phyloP scores from a whole-genome alignment of 2,888 invertebrate species.

The Drosophila diplacantha region DNA sequence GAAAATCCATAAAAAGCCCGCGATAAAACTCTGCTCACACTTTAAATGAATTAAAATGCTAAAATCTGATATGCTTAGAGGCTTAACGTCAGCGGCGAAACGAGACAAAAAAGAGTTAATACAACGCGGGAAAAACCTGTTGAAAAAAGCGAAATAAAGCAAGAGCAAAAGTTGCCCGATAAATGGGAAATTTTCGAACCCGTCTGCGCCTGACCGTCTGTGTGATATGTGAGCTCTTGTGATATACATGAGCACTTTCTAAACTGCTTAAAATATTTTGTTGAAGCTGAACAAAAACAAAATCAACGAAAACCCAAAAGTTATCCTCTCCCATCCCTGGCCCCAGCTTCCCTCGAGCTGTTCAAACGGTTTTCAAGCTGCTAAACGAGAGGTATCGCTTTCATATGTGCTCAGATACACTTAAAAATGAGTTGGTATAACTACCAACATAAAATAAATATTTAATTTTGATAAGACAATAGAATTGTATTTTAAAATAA shows the following conservation, averaged over 20 bases:
- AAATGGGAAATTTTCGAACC: slow-evolving; percentile 7
- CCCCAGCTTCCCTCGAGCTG: slow-evolving; percentile 6
- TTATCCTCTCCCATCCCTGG: slow-evolving; percentile 25
- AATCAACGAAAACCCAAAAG: slow-evolving; percentile 59
- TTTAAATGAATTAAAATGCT: slow-evolving; percentile 49
- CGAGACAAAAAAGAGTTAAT: neutral
- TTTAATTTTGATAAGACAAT: too few relatives aligned
- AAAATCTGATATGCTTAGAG: slow-evolving; percentile 48
- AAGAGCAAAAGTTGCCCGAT: slow-evolving; percentile 54
- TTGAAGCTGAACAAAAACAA: slow-evolving; percentile 57
- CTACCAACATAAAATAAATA: too few relatives aligned
- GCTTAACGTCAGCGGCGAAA: slow-evolving; percentile 32
- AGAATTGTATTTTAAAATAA: neutral
- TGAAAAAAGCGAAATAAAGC: slow-evolving; percentile 16
- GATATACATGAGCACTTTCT: slow-evolving; percentile 50
- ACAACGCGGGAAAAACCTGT: neutral
- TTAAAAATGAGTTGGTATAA: neutral
- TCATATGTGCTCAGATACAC: slow-evolving; percentile 24
- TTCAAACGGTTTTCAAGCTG: slow-evolving; percentile 58
- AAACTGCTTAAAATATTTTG: slow-evolving; percentile 72
- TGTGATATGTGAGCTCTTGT: slow-evolving; percentile 53
- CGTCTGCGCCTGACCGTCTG: slow-evolving; percentile 12
- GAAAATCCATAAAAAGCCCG: neutral
- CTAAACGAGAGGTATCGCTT: slow-evolving; percentile 43
- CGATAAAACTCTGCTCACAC: slow-evolving; percentile 28